Conservation (phyloP, 2,888 invertebrate species). For the Euzophera pinguis region DNA sequence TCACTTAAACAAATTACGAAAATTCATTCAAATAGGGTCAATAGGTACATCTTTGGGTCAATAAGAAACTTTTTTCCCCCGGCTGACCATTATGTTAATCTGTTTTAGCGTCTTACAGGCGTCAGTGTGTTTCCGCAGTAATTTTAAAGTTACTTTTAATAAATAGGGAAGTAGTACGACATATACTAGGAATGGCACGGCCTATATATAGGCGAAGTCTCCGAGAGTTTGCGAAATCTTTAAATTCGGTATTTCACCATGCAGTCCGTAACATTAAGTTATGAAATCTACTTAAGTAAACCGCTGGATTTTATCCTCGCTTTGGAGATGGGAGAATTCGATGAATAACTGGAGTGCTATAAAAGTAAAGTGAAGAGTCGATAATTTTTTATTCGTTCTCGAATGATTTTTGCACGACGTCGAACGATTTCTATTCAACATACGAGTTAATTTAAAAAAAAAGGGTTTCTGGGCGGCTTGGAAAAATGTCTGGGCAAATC, state of each 20-base stretch:
- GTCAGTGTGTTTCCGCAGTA: conserved; percentile 13
- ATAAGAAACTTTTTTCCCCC: neutral
- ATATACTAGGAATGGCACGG: conserved; percentile 58
- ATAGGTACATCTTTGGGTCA: neutral
- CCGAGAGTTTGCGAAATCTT: conserved; percentile 19
- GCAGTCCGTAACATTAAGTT: conserved; percentile 41
- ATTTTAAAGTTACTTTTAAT: conserved; percentile 22
- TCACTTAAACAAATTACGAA: too few relatives aligned
- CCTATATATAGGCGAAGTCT: conserved; percentile 36
- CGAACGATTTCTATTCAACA: too few relatives aligned
- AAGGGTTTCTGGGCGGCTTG: too few relatives aligned
- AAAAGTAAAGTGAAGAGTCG: too few relatives aligned
- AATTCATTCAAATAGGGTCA: neutral
- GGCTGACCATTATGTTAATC: neutral
- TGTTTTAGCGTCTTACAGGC: neutral
- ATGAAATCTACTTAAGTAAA: conserved; percentile 24
- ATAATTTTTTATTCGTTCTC: too few relatives aligned
- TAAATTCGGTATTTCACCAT: conserved; percentile 69
- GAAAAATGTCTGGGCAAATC: too few relatives aligned
- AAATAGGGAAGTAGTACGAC: conserved; percentile 41
- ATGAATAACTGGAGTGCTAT: too few relatives aligned
- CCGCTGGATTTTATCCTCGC: neutral
- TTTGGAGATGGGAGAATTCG: neutral
- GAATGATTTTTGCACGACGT: too few relatives aligned
- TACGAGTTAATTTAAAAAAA: too few relatives aligned